Conservation (phyloP, 64 coral and sea anemone species). For the Orbicella faveolata region DNA sequence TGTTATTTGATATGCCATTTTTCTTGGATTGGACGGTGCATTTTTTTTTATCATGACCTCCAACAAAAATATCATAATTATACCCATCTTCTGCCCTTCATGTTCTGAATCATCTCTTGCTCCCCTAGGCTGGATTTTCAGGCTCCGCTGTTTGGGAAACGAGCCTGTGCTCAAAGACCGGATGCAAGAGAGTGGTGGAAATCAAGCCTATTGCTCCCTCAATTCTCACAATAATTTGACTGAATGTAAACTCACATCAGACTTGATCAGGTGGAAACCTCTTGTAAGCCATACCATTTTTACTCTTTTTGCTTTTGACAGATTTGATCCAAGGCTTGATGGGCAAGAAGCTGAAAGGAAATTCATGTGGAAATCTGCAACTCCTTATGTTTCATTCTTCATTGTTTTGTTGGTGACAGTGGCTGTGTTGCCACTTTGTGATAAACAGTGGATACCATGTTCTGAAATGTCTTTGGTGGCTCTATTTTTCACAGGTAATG, state of each 20-base stretch:
- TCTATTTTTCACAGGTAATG: constrained; percentile 78
- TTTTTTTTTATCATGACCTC: too few species aligned
- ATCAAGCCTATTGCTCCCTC: too few species aligned
- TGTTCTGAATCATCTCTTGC: too few species aligned
- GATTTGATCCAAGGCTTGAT: constrained; percentile 80
- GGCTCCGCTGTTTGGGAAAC: too few species aligned
- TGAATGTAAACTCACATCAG: background rate
- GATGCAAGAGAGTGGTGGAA: too few species aligned
- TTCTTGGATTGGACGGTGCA: too few species aligned
- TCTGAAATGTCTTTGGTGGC: constrained; percentile 79
- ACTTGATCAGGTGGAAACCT: too few species aligned
- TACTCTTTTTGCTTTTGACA: background rate
- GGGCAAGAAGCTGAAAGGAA: constrained; percentile 68
- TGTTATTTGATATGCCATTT: background rate
- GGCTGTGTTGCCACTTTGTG: constrained; percentile 71
- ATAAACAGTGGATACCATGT: constrained; percentile 81
- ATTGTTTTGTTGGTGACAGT: constrained; percentile 61
- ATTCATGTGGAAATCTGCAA: constrained; percentile 81
- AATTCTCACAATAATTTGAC: background rate
- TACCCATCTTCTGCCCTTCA: too few species aligned
- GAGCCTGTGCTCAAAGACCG: too few species aligned
- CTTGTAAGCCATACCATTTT: too few species aligned
- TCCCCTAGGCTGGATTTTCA: too few species aligned
- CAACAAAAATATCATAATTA: too few species aligned
- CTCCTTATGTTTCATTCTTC: constrained; percentile 79